Base-by-base conservation (phyloP, 2,888 invertebrate species). In the Brassicogethes aeneus region DNA sequence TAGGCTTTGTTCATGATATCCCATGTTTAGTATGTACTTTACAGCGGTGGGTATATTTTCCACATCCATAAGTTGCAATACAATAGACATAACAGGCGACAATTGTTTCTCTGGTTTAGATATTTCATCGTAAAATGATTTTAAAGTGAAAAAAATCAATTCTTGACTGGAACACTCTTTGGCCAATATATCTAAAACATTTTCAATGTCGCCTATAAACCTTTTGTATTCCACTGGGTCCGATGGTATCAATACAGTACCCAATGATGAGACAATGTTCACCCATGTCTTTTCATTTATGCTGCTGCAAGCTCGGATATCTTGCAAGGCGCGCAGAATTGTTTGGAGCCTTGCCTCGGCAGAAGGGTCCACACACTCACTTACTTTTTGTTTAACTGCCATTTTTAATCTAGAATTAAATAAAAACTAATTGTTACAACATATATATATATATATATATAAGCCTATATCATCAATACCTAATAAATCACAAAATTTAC, bases 301-400 rank as follows among this genome's bases (percentile, higher is more conserved):
- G 1, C 65, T 58, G 3, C 70, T 66, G 45, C 71, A 57, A 36
- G 66, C 62, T 1, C 68, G 62, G 12, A 61, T 54, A 29, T 56
- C 67, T 50, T 74, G 72, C 59, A 76, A 64, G 31, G 70, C 59
- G 47, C 75, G 63, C 29, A 76, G 64, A 42, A 74, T 73, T 42
- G 72, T 65, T 33, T 69, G 69, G 40, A 77, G 70, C 43, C 59
- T 71, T 60, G 47, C 69, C 51, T 61, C 72, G 64, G 54, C 66
- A 55, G 46, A 63, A 51, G 49, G 64, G 35, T 70, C 69, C 43
- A 73, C 71, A 44, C 70, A 68, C 40, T 73, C 74, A 31, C 75
- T 57, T 43, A 73, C 70, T 54, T 75, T 75, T 53, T 76, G 76
- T 57, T 76, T 77, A 2, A 77, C 77, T 32, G 76, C 77, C 77